These are phyloP conservation scores for Pygathrix nemaeus DNA, from an alignment of 2,113 vertebrate species.

Conservation along the genomic window DNA sequence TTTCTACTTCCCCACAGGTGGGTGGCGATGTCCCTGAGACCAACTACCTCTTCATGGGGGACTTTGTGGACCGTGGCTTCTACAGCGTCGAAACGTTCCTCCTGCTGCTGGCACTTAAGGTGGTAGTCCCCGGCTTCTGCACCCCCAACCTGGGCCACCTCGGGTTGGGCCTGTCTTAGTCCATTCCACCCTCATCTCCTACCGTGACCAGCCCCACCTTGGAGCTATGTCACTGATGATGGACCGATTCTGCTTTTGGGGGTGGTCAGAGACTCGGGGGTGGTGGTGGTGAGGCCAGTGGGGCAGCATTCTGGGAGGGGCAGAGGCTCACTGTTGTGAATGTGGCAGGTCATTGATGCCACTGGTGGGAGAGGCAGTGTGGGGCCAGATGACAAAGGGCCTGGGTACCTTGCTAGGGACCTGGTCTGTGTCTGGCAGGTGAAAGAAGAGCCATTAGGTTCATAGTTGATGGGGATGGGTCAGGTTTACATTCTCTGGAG, in stretches of 20 bases:
- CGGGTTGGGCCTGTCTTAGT: neutral
- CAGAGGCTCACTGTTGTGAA: neutral
- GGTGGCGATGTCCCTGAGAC: constrained; percentile 96
- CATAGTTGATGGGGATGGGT: neutral
- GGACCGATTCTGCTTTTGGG: neutral
- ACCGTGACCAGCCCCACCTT: neutral
- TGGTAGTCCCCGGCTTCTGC: constrained; percentile 60
- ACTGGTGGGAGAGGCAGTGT: neutral
- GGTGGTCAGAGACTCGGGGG: neutral
- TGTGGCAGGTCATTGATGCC: neutral
- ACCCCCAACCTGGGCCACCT: neutral
- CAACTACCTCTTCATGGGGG: constrained; percentile 98
- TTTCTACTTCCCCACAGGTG: constrained; percentile 83
- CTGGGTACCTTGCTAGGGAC: neutral
- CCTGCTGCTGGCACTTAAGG: constrained; percentile 94
- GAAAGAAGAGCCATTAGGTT: neutral
- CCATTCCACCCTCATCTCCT: neutral
- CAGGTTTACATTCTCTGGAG: neutral
- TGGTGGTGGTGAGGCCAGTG: neutral
- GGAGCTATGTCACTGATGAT: neutral
- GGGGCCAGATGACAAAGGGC: neutral
- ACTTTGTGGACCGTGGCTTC: constrained; percentile 96
- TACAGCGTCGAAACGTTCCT: constrained; percentile 97
- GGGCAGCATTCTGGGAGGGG: neutral
- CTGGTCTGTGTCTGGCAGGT: neutral